A percentile compares a stretch with the other conserved stretches of the same genome.
Conservation (phyloP, 2,888 invertebrate genomes). For the Linhomoeus sp. region DNA sequence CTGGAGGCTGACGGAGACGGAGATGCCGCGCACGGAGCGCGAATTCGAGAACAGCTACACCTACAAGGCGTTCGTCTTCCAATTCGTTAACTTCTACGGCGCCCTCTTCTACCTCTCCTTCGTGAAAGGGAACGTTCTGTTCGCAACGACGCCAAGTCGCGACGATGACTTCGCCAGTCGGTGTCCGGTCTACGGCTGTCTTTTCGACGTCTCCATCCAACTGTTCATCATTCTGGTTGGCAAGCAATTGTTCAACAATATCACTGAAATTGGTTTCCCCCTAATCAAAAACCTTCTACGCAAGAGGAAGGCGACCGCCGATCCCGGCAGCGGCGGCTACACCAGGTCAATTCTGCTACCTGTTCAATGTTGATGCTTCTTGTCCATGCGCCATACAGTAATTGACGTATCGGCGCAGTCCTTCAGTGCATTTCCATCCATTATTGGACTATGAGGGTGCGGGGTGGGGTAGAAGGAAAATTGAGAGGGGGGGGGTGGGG, state of each 20-base stretch:
- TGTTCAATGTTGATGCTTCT: no score
- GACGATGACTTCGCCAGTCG: constrained; percentile 26
- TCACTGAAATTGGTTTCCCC: constrained; percentile 67
- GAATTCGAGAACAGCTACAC: constrained; percentile 1
- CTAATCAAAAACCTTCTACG: constrained; percentile 25
- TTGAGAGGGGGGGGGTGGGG: no score
- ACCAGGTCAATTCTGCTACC: no score
- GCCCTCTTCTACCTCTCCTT: constrained; percentile 2
- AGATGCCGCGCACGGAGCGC: constrained; percentile 1
- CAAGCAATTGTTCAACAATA: constrained; percentile 69
- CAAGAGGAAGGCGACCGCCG: no score
- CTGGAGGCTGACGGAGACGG: constrained; percentile 1
- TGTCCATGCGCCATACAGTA: no score
- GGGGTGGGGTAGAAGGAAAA: no score
- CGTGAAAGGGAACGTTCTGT: neutral
- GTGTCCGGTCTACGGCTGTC: constrained; percentile 75
- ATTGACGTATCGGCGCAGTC: no score
- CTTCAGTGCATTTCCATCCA: no score
- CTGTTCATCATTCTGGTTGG: constrained; percentile 82
- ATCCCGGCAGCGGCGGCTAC: no score
- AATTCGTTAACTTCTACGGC: constrained; percentile 4
- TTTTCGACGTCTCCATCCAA: constrained; percentile 73
- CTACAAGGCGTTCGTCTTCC: neutral
- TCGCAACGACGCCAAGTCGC: no score
- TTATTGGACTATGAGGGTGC: no score